A percentile compares a stretch with the other conserved stretches of the same genome.
Conservation (phyloP, 2,797 vertebrate species). For the Pseudochromis fuscus region DNA sequence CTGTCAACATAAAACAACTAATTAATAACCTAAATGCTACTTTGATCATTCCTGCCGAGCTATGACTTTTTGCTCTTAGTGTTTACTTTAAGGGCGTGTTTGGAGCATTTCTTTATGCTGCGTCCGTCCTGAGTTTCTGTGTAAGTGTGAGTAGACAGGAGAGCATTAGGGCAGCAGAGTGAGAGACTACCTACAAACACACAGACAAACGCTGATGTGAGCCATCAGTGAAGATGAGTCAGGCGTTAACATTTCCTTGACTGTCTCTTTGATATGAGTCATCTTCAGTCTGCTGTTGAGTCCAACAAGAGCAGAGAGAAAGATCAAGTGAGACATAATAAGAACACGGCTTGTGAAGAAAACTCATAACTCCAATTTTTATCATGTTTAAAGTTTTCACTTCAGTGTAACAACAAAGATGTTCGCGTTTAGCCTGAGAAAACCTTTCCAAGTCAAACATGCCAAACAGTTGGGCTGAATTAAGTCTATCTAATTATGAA, state of each 20-base stretch:
- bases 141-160: constrained; percentile 15
- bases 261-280: constrained; percentile 72
- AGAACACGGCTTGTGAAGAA: constrained; percentile 65
- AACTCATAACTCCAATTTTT: constrained; percentile 53
- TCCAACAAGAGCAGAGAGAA: constrained; percentile 53
- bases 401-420: constrained; percentile 31
- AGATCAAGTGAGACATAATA: constrained; percentile 73
- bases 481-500: neutral
- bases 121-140: neutral
- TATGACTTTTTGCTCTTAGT: too few species aligned
- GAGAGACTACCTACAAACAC: constrained; percentile 25
- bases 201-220: constrained; percentile 25
- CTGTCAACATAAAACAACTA: too few species aligned
- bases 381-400: constrained; percentile 54
- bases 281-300: constrained; percentile 63
- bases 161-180: constrained; percentile 6
- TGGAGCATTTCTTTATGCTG: neutral
- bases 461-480: neutral
- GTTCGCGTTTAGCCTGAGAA: neutral
- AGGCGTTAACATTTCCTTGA: constrained; percentile 69
- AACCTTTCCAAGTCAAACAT: constrained; percentile 3
- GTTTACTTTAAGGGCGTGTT: neutral
- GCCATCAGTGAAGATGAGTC: constrained; percentile 58
- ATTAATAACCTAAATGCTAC: too few species aligned
- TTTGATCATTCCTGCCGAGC: too few species aligned